Evolutionary conservation across 2,113 vertebrate species (phyloP).

Genomic region (Aptenodytes patagonicus): DNA sequence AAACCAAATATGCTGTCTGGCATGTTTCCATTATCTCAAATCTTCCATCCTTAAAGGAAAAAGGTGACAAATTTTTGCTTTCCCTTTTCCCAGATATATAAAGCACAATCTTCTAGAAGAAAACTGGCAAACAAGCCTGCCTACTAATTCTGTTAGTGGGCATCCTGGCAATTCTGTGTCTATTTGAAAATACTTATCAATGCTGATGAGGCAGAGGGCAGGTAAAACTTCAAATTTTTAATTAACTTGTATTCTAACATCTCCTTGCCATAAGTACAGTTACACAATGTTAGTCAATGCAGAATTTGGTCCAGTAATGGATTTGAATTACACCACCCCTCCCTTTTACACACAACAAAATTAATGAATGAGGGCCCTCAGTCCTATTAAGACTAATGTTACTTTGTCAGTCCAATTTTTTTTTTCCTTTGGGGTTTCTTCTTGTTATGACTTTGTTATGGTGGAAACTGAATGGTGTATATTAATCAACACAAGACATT

Average conservation of each 20-base stretch:
- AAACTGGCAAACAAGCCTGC: not conserved
- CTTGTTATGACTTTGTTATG: conserved; percentile 46
- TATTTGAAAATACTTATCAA: not conserved
- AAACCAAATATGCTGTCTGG: not conserved
- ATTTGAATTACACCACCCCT: not conserved
- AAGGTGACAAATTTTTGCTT: not conserved
- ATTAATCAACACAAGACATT: conserved; percentile 35
- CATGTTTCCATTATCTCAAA: not conserved
- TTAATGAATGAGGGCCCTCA: conserved; percentile 33
- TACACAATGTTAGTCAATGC: not conserved
- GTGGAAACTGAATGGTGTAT: conserved; percentile 3
- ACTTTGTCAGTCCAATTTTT: not conserved
- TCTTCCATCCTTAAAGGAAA: not conserved
- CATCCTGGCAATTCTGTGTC: not conserved
- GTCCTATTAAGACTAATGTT: conserved; percentile 28
- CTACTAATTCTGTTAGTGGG: not conserved
- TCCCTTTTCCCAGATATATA: not conserved
- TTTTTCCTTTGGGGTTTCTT: not conserved
- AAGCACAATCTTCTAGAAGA: not conserved
- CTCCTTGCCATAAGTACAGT: not conserved
- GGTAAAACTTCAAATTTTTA: not conserved
- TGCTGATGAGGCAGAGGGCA: not conserved
- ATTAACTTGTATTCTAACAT: not conserved
- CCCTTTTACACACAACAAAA: not conserved
- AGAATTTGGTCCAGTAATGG: not conserved